Evolutionary conservation across 2,113 vertebrate species (phyloP), one percentile per base, ranked within the genome.

Genomic region (Oncorhynchus masou): DNA sequence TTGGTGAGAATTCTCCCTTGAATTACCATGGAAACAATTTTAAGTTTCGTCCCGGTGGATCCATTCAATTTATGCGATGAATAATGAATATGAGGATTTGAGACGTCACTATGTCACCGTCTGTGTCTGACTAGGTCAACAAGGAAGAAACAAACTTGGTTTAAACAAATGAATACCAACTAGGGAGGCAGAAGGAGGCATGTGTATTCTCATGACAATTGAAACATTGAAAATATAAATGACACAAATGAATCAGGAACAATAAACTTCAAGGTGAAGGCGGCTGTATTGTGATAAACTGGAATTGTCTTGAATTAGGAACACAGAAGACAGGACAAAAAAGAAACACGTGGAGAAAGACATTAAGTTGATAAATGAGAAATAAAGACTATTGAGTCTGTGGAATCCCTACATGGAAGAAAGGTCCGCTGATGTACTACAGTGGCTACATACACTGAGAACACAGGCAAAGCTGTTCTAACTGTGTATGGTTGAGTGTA

Each of bases 21-120:
- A 75, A 92, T 93, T 88, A 88, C 89, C 88, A 92, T 92, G 89
- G 91, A 91, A 93, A 93, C 90, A 83, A 88, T 79, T 75, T 81
- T 49, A 78, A 71, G 83, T 83, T 74, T 8, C 20, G 60, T 75
- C 84, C 81, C 82, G 1, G 7, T 76, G 81, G 87, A 91, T 88
- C 81, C 87, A 87, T 86, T 91, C 87, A 88, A 87, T 74, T 81
- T 72, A 64, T 67, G 73, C 71, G 31, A 71, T 74, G 79, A 83
- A 78, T 76, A 74, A 81, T 81, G 74, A 83, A 83, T 76, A 77
- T 73, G 73, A 79, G 74, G 80, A 77, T 73, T 77, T 85, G 78
- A 76, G 78, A 81, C 76, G 71, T 83, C n/a, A 49, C 78, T 77
- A 70, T 79, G 68, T 75, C 59, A 62, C n/a, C 9, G 59, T 62